Base-by-base conservation (phyloP, 2,797 vertebrate genomes). In the Eulemur rubriventer region DNA sequence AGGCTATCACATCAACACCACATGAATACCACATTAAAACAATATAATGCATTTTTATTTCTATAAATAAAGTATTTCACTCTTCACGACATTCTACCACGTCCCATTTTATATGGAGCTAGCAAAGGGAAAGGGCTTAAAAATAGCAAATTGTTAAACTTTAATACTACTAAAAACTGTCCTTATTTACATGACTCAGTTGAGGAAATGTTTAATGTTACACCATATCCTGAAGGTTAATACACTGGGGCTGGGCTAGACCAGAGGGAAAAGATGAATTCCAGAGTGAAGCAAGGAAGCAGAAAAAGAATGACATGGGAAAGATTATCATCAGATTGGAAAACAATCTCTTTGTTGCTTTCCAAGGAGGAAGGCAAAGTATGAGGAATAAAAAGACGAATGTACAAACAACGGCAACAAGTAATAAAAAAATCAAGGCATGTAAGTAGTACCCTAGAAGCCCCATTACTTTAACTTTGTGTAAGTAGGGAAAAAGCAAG, bases 1-100 rank as follows among this genome's bases (percentile, higher is more conserved):
- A 2, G 14, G 41, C 33, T 83, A 46, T 50, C 57, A 73, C 73
- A 67, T 1, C 18, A 52, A 72, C 8, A 72, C 7, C 28, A 65
- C 43, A 43, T 7, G 70, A 76, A 92, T 38, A 65, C 72, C 46
- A 89, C 6, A 5, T 52, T 82, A 59, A 78, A 86, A 55, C 67
- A 52, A 90, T 67, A 72, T n/a, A 76, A 81, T 90, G 13, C 17
- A n/a, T 81, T 84, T 97, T 95, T 33, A 81, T 72, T 79, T 96
- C 26, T 91, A 20, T 65, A 57, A 79, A 63, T 79, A 48, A 63
- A 63, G 16, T 65, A 46, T 91, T 83, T 92, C 35, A 70, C 43
- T 70, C 57, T 67, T 84, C 4, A 28, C 22, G 76, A 11, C 46
- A 67, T 70, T 88, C 22, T 52, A 24, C 52, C 11, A 14, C 20